Evolutionary conservation across 2,113 vertebrate genomes (phyloP), one percentile per base, ranked within the genome.

Genomic region (Pogona vitticeps): DNA sequence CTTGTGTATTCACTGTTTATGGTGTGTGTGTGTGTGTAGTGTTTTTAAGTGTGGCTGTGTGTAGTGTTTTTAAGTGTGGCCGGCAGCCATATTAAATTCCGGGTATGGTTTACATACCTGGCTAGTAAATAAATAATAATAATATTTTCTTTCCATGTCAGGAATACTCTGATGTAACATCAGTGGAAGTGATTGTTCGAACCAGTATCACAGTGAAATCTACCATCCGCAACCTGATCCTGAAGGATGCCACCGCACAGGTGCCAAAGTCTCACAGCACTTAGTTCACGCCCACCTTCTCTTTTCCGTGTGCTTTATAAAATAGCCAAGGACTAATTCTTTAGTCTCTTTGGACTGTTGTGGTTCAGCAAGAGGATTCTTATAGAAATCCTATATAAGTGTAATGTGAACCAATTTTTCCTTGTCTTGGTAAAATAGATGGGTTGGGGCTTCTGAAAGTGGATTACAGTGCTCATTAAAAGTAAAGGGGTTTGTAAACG

Each of bases 131-230:
- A n/a, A n/a, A n/a, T n/a, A n/a, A n/a, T n/a, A n/a, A n/a, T n/a
- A n/a, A n/a, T n/a, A n/a, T 71, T 13, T 56, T 58, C 3, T 10
- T 52, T 5, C 12, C 7, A 46, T 20, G 5, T 28, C n/a, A 87
- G 98, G 98, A 99, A n/a, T 99, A 96, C 84, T 88, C 97, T 18
- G 67, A 97, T 0, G 97, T 97, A 76, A 97, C 97, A 85, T 97
- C 97, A 3, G 91, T 98, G 95, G 97, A 98, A 93, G 95, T 99
- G 87, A 91, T 98, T 6, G 95, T 98, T 79, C 96, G 97, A 80
- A 98, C 98, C 80, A 98, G 97, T 90, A 97, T 99, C 95, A 98
- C 97, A 0, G 97, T 99, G 46, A 98, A 98, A 86, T 98, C 98
- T 72, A 97, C 94, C 90, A 95, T 98, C 91, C 97, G 96, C 92